phyloP scores from a whole-genome alignment of 2,113 vertebrate genomes.

The Scomber japonicus region DNA sequence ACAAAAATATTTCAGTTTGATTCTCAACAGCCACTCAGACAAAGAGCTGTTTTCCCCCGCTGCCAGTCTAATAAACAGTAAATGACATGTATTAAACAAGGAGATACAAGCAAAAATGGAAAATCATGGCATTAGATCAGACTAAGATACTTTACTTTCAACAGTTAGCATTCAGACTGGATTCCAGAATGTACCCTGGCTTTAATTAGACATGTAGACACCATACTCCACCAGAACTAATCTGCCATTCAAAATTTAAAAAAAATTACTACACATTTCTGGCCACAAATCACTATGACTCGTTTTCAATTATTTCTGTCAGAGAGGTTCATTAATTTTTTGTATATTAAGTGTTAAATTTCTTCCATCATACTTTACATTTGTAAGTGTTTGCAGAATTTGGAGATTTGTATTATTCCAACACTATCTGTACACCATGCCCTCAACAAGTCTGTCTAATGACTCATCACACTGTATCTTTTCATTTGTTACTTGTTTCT shows the following conservation, averaged over 20 bases:
- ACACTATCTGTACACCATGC: background rate
- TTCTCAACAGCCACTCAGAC: background rate
- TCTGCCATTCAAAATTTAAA: background rate
- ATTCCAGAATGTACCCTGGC: background rate
- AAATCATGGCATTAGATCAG: background rate
- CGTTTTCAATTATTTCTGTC: background rate
- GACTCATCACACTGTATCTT: background rate
- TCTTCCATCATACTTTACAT: background rate
- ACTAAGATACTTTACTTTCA: background rate
- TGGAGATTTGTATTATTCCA: background rate
- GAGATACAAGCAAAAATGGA: background rate
- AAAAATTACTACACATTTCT: too few relatives aligned
- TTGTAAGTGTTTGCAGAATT: background rate
- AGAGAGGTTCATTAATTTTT: too few relatives aligned
- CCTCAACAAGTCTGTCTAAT: background rate
- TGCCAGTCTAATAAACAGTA: too few relatives aligned
- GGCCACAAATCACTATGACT: background rate
- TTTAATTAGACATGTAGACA: background rate
- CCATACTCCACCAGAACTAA: background rate
- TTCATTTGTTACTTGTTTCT: background rate
- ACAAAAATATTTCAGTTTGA: background rate
- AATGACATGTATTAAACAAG: too few relatives aligned
- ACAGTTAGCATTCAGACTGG: background rate
- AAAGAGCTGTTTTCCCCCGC: background rate
- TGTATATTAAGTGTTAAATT: background rate